Conservation (phyloP, 2,888 invertebrate genomes). For the Drosophila macrothrix region DNA sequence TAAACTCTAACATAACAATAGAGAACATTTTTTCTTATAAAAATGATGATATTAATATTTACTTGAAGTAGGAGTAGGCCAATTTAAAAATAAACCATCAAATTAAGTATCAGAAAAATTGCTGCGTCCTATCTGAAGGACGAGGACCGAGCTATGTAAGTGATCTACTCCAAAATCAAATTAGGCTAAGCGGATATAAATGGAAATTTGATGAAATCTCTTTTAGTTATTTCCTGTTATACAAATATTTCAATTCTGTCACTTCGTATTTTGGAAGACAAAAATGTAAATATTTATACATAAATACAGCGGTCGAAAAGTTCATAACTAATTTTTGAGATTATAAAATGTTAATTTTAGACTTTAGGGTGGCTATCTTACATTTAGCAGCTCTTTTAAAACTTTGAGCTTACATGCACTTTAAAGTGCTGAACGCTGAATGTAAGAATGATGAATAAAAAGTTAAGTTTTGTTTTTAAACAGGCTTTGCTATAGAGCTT, state of each 20-base stretch:
- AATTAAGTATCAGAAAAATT: too few relatives aligned
- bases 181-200: background rate
- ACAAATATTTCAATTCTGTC: background rate
- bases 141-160: too few relatives aligned
- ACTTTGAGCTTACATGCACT: background rate
- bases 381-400: background rate
- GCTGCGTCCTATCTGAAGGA: too few relatives aligned
- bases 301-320: background rate
- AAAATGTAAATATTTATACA: background rate
- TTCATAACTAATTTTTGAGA: background rate
- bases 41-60: background rate
- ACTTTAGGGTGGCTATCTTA: background rate
- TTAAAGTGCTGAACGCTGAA: conserved; percentile 15
- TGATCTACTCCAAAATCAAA: background rate
- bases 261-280: background rate
- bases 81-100: background rate
- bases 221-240: background rate
- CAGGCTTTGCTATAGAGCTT: background rate
- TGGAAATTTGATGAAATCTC: background rate
- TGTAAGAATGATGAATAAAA: conserved; percentile 10
- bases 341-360: background rate
- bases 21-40: background rate
- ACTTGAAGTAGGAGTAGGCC: background rate
- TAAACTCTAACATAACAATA: background rate
- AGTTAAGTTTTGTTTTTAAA: conserved; percentile 6